These are phyloP conservation scores for Tetramorium simillimum DNA, from an alignment of 1,140 invertebrate genomes.

Conservation along the genomic window DNA sequence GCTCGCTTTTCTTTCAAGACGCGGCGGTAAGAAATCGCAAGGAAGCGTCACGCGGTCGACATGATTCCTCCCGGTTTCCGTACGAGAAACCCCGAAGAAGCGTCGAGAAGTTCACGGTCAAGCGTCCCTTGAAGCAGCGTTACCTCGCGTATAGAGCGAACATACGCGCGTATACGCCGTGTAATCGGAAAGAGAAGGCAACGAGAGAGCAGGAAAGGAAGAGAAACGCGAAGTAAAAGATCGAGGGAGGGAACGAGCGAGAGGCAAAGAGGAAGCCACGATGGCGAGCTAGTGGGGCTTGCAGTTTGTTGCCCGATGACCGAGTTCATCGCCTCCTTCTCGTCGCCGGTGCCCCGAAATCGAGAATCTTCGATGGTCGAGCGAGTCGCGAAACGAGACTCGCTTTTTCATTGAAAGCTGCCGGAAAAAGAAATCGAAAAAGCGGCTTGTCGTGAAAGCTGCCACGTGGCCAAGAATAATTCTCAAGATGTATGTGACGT, in stretches of 20 bases:
- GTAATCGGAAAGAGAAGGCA: conserved; percentile 15
- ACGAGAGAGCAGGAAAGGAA: conserved; percentile 21
- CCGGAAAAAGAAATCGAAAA: conserved; percentile 62
- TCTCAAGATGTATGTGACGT: neutral
- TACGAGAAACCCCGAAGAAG: conserved; percentile 63
- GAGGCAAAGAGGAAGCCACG: conserved; percentile 58
- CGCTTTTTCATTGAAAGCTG: conserved; percentile 81
- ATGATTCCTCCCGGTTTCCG: conserved; percentile 37
- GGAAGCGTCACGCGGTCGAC: conserved; percentile 32
- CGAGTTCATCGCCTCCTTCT: conserved; percentile 83
- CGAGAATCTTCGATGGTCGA: conserved; percentile 81
- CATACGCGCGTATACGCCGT: neutral
- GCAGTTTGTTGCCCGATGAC: conserved; percentile 86
- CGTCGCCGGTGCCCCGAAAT: conserved; percentile 80
- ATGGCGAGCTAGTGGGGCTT: conserved; percentile 74
- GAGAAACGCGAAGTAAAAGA: conserved; percentile 55
- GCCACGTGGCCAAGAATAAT: conserved; percentile 9
- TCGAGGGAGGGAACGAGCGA: conserved; percentile 26
- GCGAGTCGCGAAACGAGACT: conserved; percentile 73
- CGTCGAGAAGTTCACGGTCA: conserved; percentile 81
- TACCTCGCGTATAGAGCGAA: conserved; percentile 65
- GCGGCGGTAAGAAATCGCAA: conserved; percentile 30
- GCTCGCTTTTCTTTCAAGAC: neutral
- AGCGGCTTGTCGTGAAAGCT: neutral
- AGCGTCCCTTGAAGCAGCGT: conserved; percentile 77